Conservation (phyloP, 2,113 vertebrate genomes). For the Empidonax traillii region DNA sequence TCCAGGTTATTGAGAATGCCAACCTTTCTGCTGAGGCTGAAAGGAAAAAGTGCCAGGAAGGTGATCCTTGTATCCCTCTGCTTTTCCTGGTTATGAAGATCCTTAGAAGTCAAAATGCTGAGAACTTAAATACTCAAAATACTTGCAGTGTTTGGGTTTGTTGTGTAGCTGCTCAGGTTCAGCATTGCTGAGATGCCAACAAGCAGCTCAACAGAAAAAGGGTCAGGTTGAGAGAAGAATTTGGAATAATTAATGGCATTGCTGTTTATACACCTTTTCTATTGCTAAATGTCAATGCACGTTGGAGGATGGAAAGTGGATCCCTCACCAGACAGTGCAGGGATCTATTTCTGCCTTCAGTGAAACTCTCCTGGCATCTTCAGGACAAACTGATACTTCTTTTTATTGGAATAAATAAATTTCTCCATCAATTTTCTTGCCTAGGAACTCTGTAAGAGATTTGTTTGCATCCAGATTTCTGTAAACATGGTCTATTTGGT, state of each 20-base stretch:
- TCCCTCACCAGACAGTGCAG: background rate
- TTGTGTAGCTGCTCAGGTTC: background rate
- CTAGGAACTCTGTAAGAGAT: background rate
- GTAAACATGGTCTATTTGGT: background rate
- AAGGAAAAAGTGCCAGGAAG: background rate
- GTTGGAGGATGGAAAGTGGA: background rate
- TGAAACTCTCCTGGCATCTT: background rate
- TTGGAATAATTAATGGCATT: background rate
- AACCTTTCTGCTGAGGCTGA: background rate
- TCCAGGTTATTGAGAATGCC: background rate
- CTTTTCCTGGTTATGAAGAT: background rate
- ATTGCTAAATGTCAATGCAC: background rate
- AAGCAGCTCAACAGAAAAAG: background rate
- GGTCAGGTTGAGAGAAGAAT: background rate
- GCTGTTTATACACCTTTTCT: background rate
- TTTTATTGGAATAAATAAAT: background rate
- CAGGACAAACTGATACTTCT: background rate
- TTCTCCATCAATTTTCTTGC: background rate
- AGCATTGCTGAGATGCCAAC: background rate
- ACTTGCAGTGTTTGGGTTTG: background rate
- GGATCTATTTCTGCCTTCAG: background rate
- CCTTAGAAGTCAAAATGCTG: background rate
- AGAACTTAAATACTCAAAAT: background rate
- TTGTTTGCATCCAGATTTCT: background rate
- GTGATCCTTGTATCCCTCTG: background rate